phyloP scores from a whole-genome alignment of 2,888 invertebrate species.

The Agrotis segetum region DNA sequence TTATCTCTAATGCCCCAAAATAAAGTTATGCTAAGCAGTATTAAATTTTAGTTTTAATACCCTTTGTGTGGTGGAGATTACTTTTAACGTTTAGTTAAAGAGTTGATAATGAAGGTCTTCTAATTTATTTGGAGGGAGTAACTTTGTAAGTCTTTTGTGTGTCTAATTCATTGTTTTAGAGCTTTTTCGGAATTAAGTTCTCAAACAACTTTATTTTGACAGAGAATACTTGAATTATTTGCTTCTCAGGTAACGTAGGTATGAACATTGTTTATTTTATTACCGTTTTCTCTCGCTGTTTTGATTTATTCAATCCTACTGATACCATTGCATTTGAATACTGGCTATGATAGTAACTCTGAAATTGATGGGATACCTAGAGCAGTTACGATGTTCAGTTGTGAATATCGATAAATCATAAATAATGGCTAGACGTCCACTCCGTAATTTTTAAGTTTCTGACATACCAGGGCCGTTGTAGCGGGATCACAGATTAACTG shows the following conservation, averaged over 20 bases:
- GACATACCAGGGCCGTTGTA: no score
- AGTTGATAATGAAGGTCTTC: constrained; percentile 30
- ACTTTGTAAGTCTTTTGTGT: constrained; percentile 9
- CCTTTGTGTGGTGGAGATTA: constrained; percentile 34
- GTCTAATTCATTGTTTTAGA: constrained; percentile 8
- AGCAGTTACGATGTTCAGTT: neutral
- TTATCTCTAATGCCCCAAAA: constrained; percentile 49
- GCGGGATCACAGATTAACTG: no score
- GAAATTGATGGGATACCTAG: constrained; percentile 25
- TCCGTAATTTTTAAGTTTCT: no score
- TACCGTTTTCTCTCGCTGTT: neutral
- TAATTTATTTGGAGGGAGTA: constrained; percentile 17
- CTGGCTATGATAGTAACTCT: constrained; percentile 28
- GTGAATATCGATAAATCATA: constrained; percentile 18
- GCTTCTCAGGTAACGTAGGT: no score
- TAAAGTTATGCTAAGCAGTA: constrained; percentile 49
- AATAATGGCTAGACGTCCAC: neutral
- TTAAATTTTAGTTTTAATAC: constrained; percentile 46
- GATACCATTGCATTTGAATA: constrained; percentile 27
- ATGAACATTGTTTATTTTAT: neutral
- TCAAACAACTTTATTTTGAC: neutral
- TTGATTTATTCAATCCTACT: neutral
- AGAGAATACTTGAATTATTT: neutral
- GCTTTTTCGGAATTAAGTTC: neutral
- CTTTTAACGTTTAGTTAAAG: constrained; percentile 28